phyloP scores from a whole-genome alignment of 2,888 invertebrate genomes.

The Heliconius charithonia region DNA sequence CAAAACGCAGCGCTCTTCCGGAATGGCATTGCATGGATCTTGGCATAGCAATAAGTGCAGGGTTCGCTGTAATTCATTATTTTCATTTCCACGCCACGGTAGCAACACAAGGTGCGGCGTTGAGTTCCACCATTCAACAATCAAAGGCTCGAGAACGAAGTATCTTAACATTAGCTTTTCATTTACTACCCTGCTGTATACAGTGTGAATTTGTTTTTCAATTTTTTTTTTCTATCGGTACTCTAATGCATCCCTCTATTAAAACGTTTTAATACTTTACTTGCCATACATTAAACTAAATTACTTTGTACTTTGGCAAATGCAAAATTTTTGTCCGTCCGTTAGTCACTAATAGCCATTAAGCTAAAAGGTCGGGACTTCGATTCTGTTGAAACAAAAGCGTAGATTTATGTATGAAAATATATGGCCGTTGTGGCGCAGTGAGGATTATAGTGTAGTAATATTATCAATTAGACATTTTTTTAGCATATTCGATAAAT shows the following conservation, averaged over 20 bases:
- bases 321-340: conserved; percentile 23
- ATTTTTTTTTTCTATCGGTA: conserved; percentile 6
- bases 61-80: too few relatives aligned
- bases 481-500: too few relatives aligned
- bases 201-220: neutral
- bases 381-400: conserved; percentile 11
- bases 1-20: too few relatives aligned
- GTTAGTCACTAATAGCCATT: conserved; percentile 6
- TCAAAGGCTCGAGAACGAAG: too few relatives aligned
- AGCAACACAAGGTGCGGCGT: too few relatives aligned
- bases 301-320: conserved; percentile 22
- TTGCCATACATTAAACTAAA: conserved; percentile 26
- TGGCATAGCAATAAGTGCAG: too few relatives aligned
- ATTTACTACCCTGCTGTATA: neutral
- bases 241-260: conserved; percentile 24
- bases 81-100: too few relatives aligned
- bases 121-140: too few relatives aligned
- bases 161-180: too few relatives aligned
- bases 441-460: too few relatives aligned
- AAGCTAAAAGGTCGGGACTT: conserved; percentile 8
- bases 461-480: too few relatives aligned
- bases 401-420: neutral
- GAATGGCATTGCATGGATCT: too few relatives aligned
- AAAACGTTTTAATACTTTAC: conserved; percentile 25
- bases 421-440: neutral